Base-by-base conservation (phyloP, 1,140 invertebrate genomes). In the Sminthurinus signatus region DNA sequence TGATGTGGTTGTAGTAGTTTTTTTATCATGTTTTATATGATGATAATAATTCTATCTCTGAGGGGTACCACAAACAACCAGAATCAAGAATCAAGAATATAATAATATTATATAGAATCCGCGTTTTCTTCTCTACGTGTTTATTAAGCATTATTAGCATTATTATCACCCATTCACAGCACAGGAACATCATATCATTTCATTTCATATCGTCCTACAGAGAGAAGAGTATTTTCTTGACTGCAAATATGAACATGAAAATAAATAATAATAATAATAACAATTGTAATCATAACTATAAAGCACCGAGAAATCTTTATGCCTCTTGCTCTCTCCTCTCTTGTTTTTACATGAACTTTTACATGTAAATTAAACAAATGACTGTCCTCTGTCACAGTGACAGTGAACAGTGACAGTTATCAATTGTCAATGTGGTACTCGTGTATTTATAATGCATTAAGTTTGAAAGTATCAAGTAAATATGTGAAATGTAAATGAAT, bases 191-290 rank as follows among this genome's bases (percentile, higher is more conserved):
- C 21, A 14, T 48, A 48, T 48, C 10, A 8, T 10, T 8, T 19
- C 46, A 8, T 48, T 23, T 48, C 46, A 12, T n/a, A 10, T 42
- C 10, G 10, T 12, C 10, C n/a, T n/a, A 12, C 39, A 42, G 39
- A 10, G 10, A 42, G 10, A 42, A 10, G n/a, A n/a, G 10, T 42
- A 10, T n/a, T 42, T 12, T 10, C 39, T 42, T n/a, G n/a, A n/a
- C 39, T 42, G 10, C 39, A 42, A 42, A 48, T n/a, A n/a, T n/a
- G n/a, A n/a, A n/a, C n/a, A n/a, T n/a, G n/a, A n/a, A n/a, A n/a
- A n/a, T n/a, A n/a, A n/a, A n/a, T n/a, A n/a, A n/a, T n/a, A n/a
- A 27, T 52, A 25, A 52, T 52, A 52, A 52, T 52, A 52, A 52
- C 14, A 25, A 52, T 52, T 8, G 27, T 52, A 52, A 52, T 52